Percentiles rank a stretch among this genome's conserved stretches.
These are phyloP conservation scores for Listronotus oregonensis DNA, from an alignment of 1,140 invertebrate genomes.

Conservation along the genomic window DNA sequence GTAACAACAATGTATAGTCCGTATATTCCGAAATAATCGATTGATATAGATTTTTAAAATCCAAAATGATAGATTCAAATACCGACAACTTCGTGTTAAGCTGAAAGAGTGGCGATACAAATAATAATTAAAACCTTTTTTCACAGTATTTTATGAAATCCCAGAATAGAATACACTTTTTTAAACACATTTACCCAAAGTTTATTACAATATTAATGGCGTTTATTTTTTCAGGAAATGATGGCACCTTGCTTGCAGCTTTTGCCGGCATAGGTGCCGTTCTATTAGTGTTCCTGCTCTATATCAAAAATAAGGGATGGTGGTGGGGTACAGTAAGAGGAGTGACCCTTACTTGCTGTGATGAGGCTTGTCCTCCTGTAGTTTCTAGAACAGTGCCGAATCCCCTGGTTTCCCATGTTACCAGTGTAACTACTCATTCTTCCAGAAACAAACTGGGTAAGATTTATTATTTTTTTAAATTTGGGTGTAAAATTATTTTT, in stretches of 20 bases:
- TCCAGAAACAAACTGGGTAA: constrained; percentile 50
- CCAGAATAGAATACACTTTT: too few relatives aligned
- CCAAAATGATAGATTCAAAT: too few relatives aligned
- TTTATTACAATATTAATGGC: too few relatives aligned
- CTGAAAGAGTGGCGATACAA: too few relatives aligned
- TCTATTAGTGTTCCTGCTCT: constrained; percentile 78
- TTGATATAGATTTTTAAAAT: too few relatives aligned
- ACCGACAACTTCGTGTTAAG: too few relatives aligned
- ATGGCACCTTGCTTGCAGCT: constrained; percentile 78
- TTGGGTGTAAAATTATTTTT: too few relatives aligned
- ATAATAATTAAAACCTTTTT: too few relatives aligned
- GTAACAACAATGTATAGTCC: too few relatives aligned
- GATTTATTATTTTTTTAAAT: constrained; percentile 6
- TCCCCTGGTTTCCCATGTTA: constrained; percentile 53
- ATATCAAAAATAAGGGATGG: constrained; percentile 79
- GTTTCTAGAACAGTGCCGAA: constrained; percentile 58
- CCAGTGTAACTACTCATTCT: constrained; percentile 30
- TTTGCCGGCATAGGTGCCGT: constrained; percentile 75
- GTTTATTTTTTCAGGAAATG: constrained; percentile 65
- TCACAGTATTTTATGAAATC: too few relatives aligned
- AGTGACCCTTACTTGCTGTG: constrained; percentile 62
- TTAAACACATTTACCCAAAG: too few relatives aligned
- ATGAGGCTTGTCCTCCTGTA: constrained; percentile 60
- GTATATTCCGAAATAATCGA: too few relatives aligned
- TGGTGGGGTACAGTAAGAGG: constrained; percentile 65